Evolutionary conservation across 2,888 invertebrate genomes (phyloP).

Genomic region (Perizoma flavofasciatum): DNA sequence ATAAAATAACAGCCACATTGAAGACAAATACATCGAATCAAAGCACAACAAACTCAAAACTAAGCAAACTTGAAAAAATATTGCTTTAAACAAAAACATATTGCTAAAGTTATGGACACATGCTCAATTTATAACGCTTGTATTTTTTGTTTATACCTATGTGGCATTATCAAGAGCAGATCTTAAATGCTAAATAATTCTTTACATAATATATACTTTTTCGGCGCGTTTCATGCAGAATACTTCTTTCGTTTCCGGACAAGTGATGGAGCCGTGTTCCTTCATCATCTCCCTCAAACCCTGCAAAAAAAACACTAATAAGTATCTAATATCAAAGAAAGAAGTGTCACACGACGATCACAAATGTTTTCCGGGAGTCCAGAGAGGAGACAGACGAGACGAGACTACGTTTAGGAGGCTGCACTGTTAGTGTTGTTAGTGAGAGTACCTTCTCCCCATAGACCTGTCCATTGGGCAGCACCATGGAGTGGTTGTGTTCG

Average conservation of each 20-base stretch:
- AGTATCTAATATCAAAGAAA: no score
- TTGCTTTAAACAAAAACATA: neutral
- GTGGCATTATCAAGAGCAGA: slow-evolving; percentile 5
- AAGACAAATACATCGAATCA: no score
- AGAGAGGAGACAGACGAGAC: slow-evolving; percentile 95
- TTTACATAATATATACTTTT: slow-evolving; percentile 98
- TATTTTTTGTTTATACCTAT: neutral
- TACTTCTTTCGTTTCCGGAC: slow-evolving; percentile 96
- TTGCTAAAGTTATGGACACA: slow-evolving; percentile 10
- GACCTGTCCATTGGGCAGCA: slow-evolving; percentile 99
- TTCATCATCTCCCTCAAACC: slow-evolving; percentile 96
- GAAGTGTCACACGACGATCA: no score
- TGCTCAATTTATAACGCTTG: slow-evolving; percentile 13
- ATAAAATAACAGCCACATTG: no score
- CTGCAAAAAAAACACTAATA: slow-evolving; percentile 63
- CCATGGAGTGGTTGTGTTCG: slow-evolving; percentile 99
- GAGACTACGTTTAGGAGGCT: slow-evolving; percentile 98
- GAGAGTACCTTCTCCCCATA: slow-evolving; percentile 96
- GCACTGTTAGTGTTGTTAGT: no score
- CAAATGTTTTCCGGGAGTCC: slow-evolving; percentile 85
- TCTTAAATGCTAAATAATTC: slow-evolving; percentile 2
- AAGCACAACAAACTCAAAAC: no score
- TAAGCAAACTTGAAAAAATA: no score
- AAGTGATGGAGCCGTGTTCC: slow-evolving; percentile 95
- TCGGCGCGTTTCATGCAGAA: slow-evolving; percentile 96